Evolutionary conservation across 2,113 vertebrate genomes (phyloP).

Genomic region (Myiopsitta monachus): DNA sequence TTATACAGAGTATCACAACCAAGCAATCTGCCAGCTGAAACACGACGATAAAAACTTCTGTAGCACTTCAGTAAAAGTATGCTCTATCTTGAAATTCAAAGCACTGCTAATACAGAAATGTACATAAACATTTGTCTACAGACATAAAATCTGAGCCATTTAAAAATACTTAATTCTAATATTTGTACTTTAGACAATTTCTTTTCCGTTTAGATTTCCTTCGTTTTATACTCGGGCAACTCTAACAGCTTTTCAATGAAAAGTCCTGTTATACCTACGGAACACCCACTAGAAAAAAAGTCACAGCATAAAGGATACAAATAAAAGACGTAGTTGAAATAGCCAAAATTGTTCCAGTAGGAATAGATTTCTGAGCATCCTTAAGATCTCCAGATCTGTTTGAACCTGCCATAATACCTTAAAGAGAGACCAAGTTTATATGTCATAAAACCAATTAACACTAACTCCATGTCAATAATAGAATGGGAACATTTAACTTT

Average conservation of each 20-base stretch:
- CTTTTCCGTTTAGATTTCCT: neutral
- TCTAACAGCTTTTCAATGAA: neutral
- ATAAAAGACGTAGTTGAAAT: slow-evolving; percentile 92
- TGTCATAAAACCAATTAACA: neutral
- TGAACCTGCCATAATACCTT: slow-evolving; percentile 97
- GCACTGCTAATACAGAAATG: neutral
- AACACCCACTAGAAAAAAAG: neutral
- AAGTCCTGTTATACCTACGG: neutral
- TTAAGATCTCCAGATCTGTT: slow-evolving; percentile 94
- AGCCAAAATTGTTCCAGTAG: slow-evolving; percentile 92
- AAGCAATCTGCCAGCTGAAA: neutral
- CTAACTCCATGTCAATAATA: neutral
- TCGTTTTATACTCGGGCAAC: neutral
- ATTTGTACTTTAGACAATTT: neutral
- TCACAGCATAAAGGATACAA: slow-evolving; percentile 84
- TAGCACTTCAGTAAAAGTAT: neutral
- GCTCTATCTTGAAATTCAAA: neutral
- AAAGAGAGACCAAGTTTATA: neutral
- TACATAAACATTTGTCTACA: neutral
- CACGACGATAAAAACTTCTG: neutral
- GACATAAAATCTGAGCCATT: neutral
- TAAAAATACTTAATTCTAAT: neutral
- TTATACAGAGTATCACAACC: neutral
- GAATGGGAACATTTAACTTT: neutral
- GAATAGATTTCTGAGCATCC: slow-evolving; percentile 96